A percentile compares a stretch with the other conserved stretches of the same genome.
These are phyloP conservation scores for Xanthorhoe designata DNA, from an alignment of 2,888 invertebrate genomes.

Conservation along the genomic window DNA sequence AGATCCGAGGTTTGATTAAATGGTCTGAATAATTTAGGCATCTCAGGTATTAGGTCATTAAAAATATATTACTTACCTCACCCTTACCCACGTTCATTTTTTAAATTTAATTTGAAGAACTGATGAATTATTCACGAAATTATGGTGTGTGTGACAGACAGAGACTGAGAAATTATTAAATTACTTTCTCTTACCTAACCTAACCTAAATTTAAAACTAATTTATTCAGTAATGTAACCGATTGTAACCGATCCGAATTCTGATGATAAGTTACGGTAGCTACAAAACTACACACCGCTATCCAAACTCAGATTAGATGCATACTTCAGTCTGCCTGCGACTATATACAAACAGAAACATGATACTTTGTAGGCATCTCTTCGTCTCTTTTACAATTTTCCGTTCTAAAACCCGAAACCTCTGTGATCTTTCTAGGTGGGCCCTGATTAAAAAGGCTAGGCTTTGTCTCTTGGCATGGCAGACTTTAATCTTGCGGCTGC, in stretches of 20 bases:
- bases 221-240: too few relatives aligned
- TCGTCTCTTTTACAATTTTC: conserved; percentile 12
- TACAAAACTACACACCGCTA: too few relatives aligned
- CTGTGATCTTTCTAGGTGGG: conserved; percentile 34
- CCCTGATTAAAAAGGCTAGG: conserved; percentile 52
- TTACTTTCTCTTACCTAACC: too few relatives aligned
- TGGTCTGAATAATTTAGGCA: conserved; percentile 14
- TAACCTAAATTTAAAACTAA: too few relatives aligned
- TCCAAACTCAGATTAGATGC: too few relatives aligned
- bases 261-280: too few relatives aligned
- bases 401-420: conserved; percentile 14
- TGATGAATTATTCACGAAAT: not conserved
- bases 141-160: not conserved
- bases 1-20: conserved; percentile 23
- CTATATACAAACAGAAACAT: too few relatives aligned
- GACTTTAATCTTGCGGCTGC: conserved; percentile 50
- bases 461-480: conserved; percentile 47
- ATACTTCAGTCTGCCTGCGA: too few relatives aligned
- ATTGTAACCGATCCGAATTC: too few relatives aligned
- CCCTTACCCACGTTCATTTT: conserved; percentile 7
- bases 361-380: not conserved
- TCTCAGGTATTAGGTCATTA: conserved; percentile 12
- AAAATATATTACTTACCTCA: conserved; percentile 11
- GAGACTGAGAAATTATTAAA: not conserved
- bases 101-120: not conserved